Evolutionary conservation across 2,113 vertebrate species (phyloP), one percentile per base, ranked within the genome.

Genomic region (Rhabdornis inornatus): DNA sequence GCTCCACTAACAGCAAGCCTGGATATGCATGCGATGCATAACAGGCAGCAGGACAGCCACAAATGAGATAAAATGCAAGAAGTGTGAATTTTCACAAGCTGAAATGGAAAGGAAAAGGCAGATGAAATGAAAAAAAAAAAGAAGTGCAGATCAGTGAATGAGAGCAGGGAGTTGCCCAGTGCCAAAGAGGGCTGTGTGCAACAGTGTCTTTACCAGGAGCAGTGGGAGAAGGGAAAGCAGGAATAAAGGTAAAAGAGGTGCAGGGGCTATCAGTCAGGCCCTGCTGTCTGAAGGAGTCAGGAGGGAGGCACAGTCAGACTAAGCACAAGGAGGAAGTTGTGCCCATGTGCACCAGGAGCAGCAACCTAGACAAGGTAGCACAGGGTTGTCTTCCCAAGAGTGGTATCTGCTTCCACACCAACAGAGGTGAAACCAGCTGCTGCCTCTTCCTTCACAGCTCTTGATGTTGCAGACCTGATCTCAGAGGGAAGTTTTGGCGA

Each of bases 281-380:
- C 35, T 75, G 49, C 24, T 56, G 35, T 33, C 49, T 33, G 53
- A 79, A 78, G 63, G 65, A n/a, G 18, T 19, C 50, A 57, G 35
- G 45, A 71, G 39, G 31, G 0, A 71, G 9, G 22, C 22, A 31
- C 0, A 0, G 60, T 13, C 52, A 83, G 56, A 30, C 30, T 30
- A 52, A 75, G 39, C 35, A 30, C 3, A 2, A 64, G 37, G 6
- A 60, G 13, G 20, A 17, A 61, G 37, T 37, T 49, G 31, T 16
- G 37, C 35, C 77, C 63, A 56, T 0, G 0, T 17, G 31, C 14
- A 39, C 31, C 44, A n/a, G 49, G 24, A 28, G 19, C 15, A 64
- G 11, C 13, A 74, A 42, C 7, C 16, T 59, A 77, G 37, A 35
- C 35, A 61, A 24, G 23, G 63, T 6, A 59, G 9, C 25, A 44